Evolutionary conservation across 2,113 vertebrate genomes (phyloP), one percentile per base, ranked within the genome.

Genomic region (Seriola dumerili): DNA sequence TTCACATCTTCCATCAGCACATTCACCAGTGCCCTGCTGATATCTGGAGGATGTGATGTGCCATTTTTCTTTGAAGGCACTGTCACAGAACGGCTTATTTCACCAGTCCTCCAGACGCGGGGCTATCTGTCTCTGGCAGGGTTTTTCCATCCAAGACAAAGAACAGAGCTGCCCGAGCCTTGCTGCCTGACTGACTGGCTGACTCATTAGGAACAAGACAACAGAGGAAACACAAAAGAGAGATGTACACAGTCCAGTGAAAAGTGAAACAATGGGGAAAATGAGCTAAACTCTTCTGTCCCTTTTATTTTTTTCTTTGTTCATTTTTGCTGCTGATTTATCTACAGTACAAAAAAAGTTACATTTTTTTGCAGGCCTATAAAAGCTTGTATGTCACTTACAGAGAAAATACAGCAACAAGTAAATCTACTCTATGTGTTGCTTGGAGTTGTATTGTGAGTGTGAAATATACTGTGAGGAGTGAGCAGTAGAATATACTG

Each of bases 71-170:
- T 94, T 93, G 88, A 93, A 92, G 88, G 83, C 89, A 61, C 85
- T 84, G 89, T 91, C 91, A 91, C 90, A 89, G 89, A 92, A 90
- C 83, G 69, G 91, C 89, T 91, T 93, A 93, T 93, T 91, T 88
- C 91, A 86, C 89, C 91, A 93, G 91, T 85, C 86, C 88, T 89
- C 88, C 88, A 90, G 91, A 92, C 87, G 48, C 66, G 1, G 72
- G 78, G 68, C 85, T 86, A 85, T 81, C 84, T 19, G 71, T 88
- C 84, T 90, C 85, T 90, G 82, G 81, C 84, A 88, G 81, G 86
- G 81, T 80, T 88, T 88, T 90, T 91, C 92, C 85, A 76, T 64
- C 70, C 70, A 48, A 88, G 87, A 93, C 87, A 93, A 93, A 91
- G 88, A 92, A 69, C 89, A 88, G 89, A 85, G 86, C 76, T 72